phyloP scores from a whole-genome alignment of 53 echinoderm and acorn worm genomes.

The Astropecten irregularis region DNA sequence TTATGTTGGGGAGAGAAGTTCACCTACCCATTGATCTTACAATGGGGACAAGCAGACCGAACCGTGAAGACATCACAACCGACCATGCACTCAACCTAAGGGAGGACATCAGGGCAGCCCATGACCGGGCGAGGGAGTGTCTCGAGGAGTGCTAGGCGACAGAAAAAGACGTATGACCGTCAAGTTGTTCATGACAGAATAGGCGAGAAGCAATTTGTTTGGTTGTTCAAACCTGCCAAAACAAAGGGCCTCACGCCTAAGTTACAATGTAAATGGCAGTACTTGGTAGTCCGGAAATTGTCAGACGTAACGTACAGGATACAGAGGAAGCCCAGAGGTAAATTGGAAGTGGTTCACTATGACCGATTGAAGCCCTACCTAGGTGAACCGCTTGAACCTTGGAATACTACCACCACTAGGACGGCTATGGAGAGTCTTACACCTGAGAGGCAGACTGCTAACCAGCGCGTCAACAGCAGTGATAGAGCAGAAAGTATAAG shows the following conservation, averaged over 20 bases:
- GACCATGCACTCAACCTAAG: conserved; percentile 31
- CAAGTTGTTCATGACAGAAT: not conserved
- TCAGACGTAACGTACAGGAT: conserved; percentile 13
- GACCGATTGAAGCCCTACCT: not conserved
- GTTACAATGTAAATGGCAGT: conserved; percentile 11
- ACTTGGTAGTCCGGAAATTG: conserved; percentile 10
- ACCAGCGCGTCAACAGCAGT: no score
- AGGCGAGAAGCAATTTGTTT: not conserved
- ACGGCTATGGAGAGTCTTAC: not conserved
- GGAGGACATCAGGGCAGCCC: conserved; percentile 26
- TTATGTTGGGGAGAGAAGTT: conserved; percentile 33
- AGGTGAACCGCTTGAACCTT: not conserved
- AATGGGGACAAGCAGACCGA: no score
- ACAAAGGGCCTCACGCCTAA: conserved; percentile 18
- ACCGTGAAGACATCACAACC: not conserved
- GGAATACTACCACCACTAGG: not conserved
- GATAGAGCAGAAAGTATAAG: no score
- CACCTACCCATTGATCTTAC: conserved; percentile 22
- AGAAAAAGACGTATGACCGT: conserved; percentile 37
- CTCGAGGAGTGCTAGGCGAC: conserved; percentile 27
- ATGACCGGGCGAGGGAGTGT: conserved; percentile 6
- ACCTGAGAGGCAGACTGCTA: not conserved
- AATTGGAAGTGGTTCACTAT: conserved; percentile 25
- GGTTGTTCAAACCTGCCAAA: conserved; percentile 21
- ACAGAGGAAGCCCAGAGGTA: not conserved